Conservation (phyloP, 2,888 invertebrate species). For the Pecten maximus region DNA sequence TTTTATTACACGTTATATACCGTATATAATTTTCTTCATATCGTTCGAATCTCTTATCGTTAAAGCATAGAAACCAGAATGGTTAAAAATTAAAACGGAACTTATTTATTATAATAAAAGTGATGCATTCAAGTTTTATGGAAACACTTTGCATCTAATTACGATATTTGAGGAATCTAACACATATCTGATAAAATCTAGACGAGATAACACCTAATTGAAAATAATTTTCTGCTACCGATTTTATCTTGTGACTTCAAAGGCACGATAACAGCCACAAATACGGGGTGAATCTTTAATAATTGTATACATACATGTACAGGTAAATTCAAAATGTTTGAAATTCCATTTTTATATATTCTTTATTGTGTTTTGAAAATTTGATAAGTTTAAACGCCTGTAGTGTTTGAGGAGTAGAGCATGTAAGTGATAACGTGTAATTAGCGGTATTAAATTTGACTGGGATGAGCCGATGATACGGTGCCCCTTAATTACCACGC, state of each 20-base stretch:
- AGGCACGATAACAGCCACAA: conserved; percentile 7
- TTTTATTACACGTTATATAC: background rate
- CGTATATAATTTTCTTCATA: background rate
- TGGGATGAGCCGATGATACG: background rate
- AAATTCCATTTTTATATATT: conserved; percentile 20
- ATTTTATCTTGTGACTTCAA: conserved; percentile 18
- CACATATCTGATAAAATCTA: conserved; percentile 1
- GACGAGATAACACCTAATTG: background rate
- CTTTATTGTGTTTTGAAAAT: conserved; percentile 11
- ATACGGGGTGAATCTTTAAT: background rate
- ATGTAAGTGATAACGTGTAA: background rate
- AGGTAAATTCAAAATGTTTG: conserved; percentile 17
- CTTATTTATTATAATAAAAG: background rate
- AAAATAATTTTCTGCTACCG: conserved; percentile 15
- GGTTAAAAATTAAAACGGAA: conserved; percentile 3
- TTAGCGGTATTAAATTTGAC: background rate
- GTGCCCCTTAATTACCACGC: background rate
- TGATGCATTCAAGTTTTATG: background rate
- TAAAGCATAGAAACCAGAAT: background rate
- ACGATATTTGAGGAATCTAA: background rate
- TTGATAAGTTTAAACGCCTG: background rate
- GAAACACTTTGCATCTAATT: conserved; percentile 29
- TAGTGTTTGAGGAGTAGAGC: background rate
- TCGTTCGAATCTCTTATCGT: background rate
- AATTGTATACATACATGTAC: background rate